phyloP scores from a whole-genome alignment of 2,888 invertebrate species.

The Encarsia formosa region DNA sequence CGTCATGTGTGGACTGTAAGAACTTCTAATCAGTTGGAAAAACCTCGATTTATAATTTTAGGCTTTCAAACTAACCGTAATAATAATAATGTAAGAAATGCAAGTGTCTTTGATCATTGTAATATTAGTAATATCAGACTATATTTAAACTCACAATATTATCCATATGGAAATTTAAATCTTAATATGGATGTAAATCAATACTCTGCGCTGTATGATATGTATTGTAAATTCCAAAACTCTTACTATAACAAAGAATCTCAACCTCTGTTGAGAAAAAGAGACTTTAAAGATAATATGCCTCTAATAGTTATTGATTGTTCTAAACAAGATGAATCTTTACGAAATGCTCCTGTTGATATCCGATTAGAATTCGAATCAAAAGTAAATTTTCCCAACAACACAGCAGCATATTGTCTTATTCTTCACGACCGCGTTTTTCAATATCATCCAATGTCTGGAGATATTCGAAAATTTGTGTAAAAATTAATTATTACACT shows the following conservation, averaged over 20 bases:
- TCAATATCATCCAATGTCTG: no score
- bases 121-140: slow-evolving; percentile 41
- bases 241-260: slow-evolving; percentile 14
- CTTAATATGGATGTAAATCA: slow-evolving; percentile 14
- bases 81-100: slow-evolving; percentile 15
- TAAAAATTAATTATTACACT: no score
- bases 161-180: slow-evolving; percentile 36
- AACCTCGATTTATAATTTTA: slow-evolving; percentile 44
- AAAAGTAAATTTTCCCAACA: slow-evolving; percentile 1
- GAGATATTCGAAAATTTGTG: no score
- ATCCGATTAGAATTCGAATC: slow-evolving; percentile 18
- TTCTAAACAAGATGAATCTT: slow-evolving; percentile 16
- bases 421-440: no score
- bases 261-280: background rate
- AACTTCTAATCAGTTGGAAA: slow-evolving; percentile 43
- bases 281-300: background rate
- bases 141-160: slow-evolving; percentile 41
- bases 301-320: slow-evolving; percentile 8
- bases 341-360: slow-evolving; percentile 16
- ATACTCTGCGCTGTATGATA: slow-evolving; percentile 17
- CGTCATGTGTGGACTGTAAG: slow-evolving; percentile 38
- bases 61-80: slow-evolving; percentile 45
- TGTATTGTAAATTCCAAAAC: slow-evolving; percentile 29
- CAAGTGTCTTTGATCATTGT: slow-evolving; percentile 34
- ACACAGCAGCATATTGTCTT: slow-evolving; percentile 9